Percentiles rank a stretch among this genome's conserved stretches.
These are phyloP conservation scores for Apostichopus japonicus DNA, from an alignment of 35 echinoderm and acorn worm species.

Conservation along the genomic window DNA sequence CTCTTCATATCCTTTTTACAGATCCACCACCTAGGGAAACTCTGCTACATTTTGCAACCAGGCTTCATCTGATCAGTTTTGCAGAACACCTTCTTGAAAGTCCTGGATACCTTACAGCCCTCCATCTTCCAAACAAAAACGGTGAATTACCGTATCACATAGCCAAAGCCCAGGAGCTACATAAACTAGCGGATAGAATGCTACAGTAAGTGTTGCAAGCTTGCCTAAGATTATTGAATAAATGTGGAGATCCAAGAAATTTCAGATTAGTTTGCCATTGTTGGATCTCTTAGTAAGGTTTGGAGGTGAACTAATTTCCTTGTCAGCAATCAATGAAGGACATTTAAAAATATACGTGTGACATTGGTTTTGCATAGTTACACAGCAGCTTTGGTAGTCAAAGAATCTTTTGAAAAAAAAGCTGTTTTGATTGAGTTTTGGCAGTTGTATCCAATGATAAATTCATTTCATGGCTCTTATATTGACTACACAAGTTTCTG, in stretches of 20 bases:
- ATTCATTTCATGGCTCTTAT: too few relatives aligned
- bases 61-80: constrained; percentile 70
- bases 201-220: constrained; percentile 71
- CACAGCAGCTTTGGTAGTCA: too few relatives aligned
- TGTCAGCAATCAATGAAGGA: neutral
- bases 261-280: constrained; percentile 7
- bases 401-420: too few relatives aligned
- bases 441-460: too few relatives aligned
- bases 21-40: constrained; percentile 95
- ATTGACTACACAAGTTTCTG: too few relatives aligned
- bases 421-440: too few relatives aligned
- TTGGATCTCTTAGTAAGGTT: neutral
- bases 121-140: constrained; percentile 82
- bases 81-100: constrained; percentile 76
- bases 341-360: neutral
- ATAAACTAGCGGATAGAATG: constrained; percentile 84
- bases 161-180: constrained; percentile 60
- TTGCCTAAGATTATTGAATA: neutral
- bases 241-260: constrained; percentile 6
- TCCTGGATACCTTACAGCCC: constrained; percentile 67
- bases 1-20: constrained; percentile 32
- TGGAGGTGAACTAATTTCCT: constrained; percentile 14
- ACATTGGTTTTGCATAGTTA: too few relatives aligned
- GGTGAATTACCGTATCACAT: constrained; percentile 76
- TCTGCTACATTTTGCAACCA: constrained; percentile 87